A percentile compares a stretch with the other conserved stretches of the same genome.
These are phyloP conservation scores for Apamea crenata DNA, from an alignment of 2,888 invertebrate genomes.

Conservation along the genomic window DNA sequence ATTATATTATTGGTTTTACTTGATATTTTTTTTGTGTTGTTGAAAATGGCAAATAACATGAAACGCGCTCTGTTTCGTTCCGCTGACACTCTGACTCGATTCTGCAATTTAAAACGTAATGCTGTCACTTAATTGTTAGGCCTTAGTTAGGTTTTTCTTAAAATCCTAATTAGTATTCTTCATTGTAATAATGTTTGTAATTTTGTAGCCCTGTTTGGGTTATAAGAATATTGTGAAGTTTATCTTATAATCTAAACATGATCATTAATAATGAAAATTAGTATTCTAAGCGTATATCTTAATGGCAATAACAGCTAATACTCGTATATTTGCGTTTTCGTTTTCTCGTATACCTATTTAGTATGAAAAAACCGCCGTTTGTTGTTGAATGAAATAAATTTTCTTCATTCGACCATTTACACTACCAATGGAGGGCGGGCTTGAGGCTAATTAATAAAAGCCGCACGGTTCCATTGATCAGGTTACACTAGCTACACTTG, in stretches of 20 bases:
- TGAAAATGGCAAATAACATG: neutral
- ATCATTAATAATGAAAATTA: neutral
- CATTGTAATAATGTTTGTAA: constrained; percentile 28
- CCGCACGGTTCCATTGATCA: neutral
- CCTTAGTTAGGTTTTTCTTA: constrained; percentile 24
- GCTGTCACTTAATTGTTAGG: constrained; percentile 22
- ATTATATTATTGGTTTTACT: too few relatives aligned
- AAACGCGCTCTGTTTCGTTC: neutral
- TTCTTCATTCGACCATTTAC: too few relatives aligned
- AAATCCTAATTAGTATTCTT: constrained; percentile 38
- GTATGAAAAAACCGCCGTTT: too few relatives aligned
- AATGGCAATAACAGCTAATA: neutral
- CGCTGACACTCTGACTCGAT: neutral
- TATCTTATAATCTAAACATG: neutral
- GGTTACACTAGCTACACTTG: neutral
- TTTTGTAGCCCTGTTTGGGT: constrained; percentile 6
- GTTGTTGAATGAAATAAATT: too few relatives aligned
- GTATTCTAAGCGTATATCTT: neutral
- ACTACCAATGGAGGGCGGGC: neutral
- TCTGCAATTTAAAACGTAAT: constrained; percentile 9
- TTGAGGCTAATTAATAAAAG: neutral
- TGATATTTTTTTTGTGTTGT: neutral
- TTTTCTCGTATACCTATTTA: too few relatives aligned
- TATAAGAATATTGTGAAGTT: neutral
- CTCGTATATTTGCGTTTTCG: neutral